Evolutionary conservation across 2,888 invertebrate genomes (phyloP), one percentile per base, ranked within the genome.

Genomic region (Poecilus cupreus): DNA sequence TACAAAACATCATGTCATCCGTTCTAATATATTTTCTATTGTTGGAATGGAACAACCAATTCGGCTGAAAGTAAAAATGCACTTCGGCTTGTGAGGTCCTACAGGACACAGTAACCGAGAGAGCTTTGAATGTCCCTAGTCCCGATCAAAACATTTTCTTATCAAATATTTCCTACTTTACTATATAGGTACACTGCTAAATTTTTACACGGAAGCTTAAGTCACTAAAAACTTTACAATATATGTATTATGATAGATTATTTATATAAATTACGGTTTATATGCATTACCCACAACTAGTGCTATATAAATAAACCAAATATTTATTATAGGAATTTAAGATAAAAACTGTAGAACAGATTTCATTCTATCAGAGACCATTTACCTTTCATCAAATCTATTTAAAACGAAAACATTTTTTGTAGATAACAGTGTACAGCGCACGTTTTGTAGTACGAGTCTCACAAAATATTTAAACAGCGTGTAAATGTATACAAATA

Each of bases 401-500:
- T 80, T 72, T 79, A 26, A 68, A 72, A 72, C n/a, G 37, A 22
- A 80, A 80, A 70, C 80, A 80, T 70, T 80, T 80, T 72, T 80
- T 51, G n/a, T n/a, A 80, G 75, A 80, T 80, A 72, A 80, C 80
- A 80, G 80, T 72, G 72, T 57, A 54, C 26, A n/a, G 13, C 13
- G 24, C 2, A 43, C 22, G 32, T 32, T 32, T 32, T 6, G 32
- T 32, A 8, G 4, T 32, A 32, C 4, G 32, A 8, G 16, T 4
- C 72, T 70, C 37, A 80, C 54, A 54, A 80, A 80, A 80, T 80
- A 72, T 80, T 80, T 80, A 80, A 80, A 80, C 80, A 80, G 46
- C 70, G 80, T 57, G 54, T 80, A 72, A 80, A 72, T 39, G 80
- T 80, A 80, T 80, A 80, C 80, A 80, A 80, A 80, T 80, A 80